Conservation (phyloP, 1,140 invertebrate genomes). For the Bombus picipes region DNA sequence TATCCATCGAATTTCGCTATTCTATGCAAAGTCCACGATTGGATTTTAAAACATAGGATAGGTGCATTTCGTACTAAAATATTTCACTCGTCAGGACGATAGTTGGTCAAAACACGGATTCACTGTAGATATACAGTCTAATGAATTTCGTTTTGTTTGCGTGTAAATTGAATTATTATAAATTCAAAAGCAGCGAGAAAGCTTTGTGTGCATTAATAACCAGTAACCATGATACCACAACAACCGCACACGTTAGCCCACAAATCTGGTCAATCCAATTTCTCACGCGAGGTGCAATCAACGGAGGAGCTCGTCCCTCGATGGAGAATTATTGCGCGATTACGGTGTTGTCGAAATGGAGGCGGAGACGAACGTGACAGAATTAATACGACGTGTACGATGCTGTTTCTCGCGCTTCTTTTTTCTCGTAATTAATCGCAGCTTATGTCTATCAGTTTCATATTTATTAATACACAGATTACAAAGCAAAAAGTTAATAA, state of each 20-base stretch:
- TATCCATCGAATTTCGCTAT: neutral
- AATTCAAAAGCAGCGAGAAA: conserved; percentile 16
- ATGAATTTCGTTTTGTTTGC: neutral
- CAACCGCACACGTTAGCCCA: conserved; percentile 32
- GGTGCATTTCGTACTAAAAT: neutral
- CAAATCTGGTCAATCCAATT: conserved; percentile 57
- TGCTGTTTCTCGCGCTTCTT: neutral
- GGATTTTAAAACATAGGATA: neutral
- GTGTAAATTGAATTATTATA: conserved; percentile 17
- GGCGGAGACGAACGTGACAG: neutral
- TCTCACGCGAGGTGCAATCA: conserved; percentile 53
- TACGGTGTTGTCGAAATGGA: neutral
- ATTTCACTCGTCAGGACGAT: neutral
- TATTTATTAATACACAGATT: neutral
- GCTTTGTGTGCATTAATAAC: conserved; percentile 3
- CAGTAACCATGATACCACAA: conserved; percentile 34
- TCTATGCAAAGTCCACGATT: neutral
- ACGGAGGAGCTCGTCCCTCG: conserved; percentile 15
- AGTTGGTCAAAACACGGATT: no score
- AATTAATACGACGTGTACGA: neutral
- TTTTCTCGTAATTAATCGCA: neutral
- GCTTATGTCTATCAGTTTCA: neutral
- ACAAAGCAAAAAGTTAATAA: no score
- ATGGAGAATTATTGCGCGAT: conserved; percentile 28
- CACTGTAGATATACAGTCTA: no score